phyloP scores from a whole-genome alignment of 2,888 invertebrate genomes.

The Drosophila prostipennis region DNA sequence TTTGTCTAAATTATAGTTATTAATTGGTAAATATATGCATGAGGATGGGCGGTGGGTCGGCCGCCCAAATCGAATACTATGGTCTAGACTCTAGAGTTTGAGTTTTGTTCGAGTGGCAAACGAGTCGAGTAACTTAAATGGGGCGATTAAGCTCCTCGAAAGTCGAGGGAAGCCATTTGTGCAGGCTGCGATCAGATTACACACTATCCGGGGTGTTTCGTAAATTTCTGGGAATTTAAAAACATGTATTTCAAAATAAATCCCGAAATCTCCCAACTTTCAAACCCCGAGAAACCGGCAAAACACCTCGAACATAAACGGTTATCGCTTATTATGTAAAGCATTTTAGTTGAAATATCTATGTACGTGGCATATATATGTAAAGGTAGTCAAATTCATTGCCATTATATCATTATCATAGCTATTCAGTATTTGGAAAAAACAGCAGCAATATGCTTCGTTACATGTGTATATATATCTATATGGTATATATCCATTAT shows the following conservation, averaged over 20 bases:
- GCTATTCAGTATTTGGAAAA: constrained; percentile 27
- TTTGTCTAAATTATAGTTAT: constrained; percentile 60
- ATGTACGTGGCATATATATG: constrained; percentile 14
- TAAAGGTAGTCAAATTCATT: constrained; percentile 28
- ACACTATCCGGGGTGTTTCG: not conserved
- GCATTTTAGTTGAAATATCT: constrained; percentile 19
- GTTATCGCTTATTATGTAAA: constrained; percentile 14
- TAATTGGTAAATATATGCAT: constrained; percentile 32
- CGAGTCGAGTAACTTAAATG: constrained; percentile 8
- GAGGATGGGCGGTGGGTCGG: not conserved
- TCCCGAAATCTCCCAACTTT: no score
- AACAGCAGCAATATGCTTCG: constrained; percentile 31
- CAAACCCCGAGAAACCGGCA: not conserved
- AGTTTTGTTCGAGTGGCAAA: constrained; percentile 4
- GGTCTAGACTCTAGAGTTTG: not conserved
- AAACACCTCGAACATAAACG: not conserved
- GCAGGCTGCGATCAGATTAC: constrained; percentile 9
- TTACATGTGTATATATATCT: constrained; percentile 13
- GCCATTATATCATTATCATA: constrained; percentile 24
- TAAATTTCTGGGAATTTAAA: not conserved
- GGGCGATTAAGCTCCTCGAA: not conserved
- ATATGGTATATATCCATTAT: constrained; percentile 13
- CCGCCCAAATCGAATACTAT: not conserved
- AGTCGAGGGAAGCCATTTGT: constrained; percentile 17
- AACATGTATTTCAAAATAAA: no score